Conservation (phyloP, 2,888 invertebrate species). For the Erebia aethiops region DNA sequence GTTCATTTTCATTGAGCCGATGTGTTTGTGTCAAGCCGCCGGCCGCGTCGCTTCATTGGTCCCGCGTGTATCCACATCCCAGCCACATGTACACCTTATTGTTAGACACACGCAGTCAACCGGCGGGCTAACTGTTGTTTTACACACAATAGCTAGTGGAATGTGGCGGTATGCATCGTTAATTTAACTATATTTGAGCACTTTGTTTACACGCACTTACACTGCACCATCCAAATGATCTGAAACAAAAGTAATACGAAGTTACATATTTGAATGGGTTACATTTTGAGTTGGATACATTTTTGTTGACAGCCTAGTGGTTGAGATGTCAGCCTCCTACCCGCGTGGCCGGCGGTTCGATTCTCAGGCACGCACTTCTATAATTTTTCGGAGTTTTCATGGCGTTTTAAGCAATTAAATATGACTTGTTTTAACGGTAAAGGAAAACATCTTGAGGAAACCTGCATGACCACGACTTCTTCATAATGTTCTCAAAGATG, state of each 20-base stretch:
- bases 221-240: constrained; percentile 3
- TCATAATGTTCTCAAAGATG: too few species aligned
- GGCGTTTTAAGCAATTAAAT: too few species aligned
- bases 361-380: too few species aligned
- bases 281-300: too few species aligned
- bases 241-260: constrained; percentile 2
- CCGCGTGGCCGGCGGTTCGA: too few species aligned
- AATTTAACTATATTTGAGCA: background rate
- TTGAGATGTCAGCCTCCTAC: too few species aligned
- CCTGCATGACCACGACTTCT: too few species aligned
- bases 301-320: too few species aligned
- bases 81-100: constrained; percentile 44
- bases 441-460: too few species aligned
- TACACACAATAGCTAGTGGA: constrained; percentile 18
- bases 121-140: constrained; percentile 23
- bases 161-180: constrained; percentile 13
- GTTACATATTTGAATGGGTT: background rate
- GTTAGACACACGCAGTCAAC: constrained; percentile 37
- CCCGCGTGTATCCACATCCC: constrained; percentile 55
- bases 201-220: background rate
- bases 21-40: constrained; percentile 37
- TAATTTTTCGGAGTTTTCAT: too few species aligned
- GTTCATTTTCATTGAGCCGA: constrained; percentile 56
- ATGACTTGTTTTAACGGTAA: too few species aligned
- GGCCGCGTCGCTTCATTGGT: constrained; percentile 75